Evolutionary conservation across 1,140 invertebrate species (phyloP).

Genomic region (Oreohelix idahoensis): DNA sequence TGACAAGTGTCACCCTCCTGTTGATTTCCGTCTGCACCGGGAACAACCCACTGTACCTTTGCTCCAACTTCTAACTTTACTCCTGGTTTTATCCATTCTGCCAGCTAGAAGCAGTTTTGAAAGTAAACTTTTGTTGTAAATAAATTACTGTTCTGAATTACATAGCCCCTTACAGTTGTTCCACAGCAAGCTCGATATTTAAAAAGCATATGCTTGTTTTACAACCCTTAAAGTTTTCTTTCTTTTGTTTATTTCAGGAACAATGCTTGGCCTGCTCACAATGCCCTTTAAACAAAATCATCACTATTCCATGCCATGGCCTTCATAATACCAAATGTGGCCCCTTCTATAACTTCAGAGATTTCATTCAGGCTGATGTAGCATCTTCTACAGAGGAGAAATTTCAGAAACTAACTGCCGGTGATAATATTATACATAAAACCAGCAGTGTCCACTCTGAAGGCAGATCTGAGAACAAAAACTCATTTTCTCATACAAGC

Average conservation of each 20-base stretch:
- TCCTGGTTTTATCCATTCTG: too few species aligned
- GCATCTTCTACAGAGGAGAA: neutral
- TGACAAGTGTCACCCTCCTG: too few species aligned
- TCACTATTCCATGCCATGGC: constrained; percentile 16
- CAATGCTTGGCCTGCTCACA: neutral
- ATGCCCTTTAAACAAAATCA: constrained; percentile 29
- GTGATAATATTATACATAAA: neutral
- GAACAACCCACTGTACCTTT: too few species aligned
- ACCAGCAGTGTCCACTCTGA: neutral
- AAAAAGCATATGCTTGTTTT: too few species aligned
- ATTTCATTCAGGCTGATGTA: neutral
- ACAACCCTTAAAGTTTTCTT: too few species aligned
- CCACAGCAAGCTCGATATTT: too few species aligned
- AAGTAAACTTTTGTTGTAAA: too few species aligned
- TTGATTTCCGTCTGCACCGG: too few species aligned
- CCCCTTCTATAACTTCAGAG: constrained; percentile 1
- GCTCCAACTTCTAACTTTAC: too few species aligned
- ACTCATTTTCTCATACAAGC: neutral
- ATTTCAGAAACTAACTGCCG: neutral
- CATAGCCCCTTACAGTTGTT: too few species aligned
- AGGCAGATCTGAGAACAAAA: neutral
- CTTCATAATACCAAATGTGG: constrained; percentile 27
- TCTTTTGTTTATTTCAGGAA: constrained; percentile 13
- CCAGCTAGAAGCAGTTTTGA: too few species aligned
- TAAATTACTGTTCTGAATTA: too few species aligned